Conservation (phyloP, 2,113 vertebrate genomes). For the Lanius collurio region DNA sequence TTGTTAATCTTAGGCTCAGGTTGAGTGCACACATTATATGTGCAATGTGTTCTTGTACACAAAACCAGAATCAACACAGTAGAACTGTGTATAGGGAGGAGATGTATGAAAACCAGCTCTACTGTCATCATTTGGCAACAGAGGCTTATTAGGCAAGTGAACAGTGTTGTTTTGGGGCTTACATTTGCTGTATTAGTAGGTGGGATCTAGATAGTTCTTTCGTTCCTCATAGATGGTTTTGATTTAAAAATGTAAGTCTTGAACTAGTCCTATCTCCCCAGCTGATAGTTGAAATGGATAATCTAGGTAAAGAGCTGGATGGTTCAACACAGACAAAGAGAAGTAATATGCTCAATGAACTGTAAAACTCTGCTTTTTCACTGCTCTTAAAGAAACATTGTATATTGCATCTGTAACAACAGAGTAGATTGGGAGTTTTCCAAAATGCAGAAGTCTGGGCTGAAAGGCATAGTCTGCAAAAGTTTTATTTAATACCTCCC, state of each 20-base stretch:
- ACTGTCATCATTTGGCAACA: neutral
- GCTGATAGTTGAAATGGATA: neutral
- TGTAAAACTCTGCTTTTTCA: neutral
- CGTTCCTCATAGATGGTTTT: neutral
- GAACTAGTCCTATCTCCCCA: neutral
- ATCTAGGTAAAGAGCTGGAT: neutral
- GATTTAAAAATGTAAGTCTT: neutral
- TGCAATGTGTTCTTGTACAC: neutral
- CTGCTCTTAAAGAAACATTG: neutral
- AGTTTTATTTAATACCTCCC: neutral
- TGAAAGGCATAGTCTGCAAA: neutral
- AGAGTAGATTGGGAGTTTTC: neutral
- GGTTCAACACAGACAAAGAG: neutral
- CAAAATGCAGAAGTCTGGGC: neutral
- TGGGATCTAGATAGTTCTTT: neutral
- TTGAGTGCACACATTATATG: neutral
- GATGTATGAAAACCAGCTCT: neutral
- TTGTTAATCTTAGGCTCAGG: neutral
- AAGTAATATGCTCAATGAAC: neutral
- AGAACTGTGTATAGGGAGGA: neutral
- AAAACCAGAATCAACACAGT: neutral
- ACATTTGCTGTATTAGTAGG: neutral
- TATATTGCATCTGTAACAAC: neutral
- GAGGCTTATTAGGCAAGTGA: neutral
- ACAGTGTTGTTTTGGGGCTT: neutral